Base-by-base conservation (phyloP, 2,888 invertebrate species). In the Hydropsyche betteni region DNA sequence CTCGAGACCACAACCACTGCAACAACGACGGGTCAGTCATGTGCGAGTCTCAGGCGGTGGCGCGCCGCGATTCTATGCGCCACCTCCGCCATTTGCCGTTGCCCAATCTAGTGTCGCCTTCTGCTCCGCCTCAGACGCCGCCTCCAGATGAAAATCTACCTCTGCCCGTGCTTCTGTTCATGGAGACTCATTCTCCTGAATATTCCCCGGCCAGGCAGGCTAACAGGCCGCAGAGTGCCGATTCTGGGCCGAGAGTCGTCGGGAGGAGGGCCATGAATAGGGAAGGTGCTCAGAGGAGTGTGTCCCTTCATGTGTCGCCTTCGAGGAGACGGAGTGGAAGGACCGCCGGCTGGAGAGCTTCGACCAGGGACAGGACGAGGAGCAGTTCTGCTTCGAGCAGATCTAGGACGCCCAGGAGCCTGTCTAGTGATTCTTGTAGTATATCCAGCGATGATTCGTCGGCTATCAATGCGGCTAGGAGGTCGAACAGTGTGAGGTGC, bases 11-110 rank as follows among this genome's bases (percentile, higher is more conserved):
- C 64, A 64, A 10, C 64, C 6, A 36, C 64, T 2, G 34, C 64
- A 64, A 34, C 64, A 64, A 34, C 75, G 34, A 53, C 68, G 34
- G 53, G 55, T 36, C 69, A 51, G 74, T 34, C 75, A 74, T 74
- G 53, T 74, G 77, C 69, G 76, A 74, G 50, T 75, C 79, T 14
- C 12, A 36, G 44, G 53, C 70, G 44, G 72, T 36, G 36, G 38
- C 61, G 58, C 55, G 72, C 36, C 77, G 79, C 69, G 76, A 74
- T 33, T 79, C 79, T n/a, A 79, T 79, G 79, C 72, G 79, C 16
- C 75, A 71, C 64, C 68, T 75, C 44, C 69, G 75, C 38, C 79
- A 77, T 6, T 69, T 79, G 74, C 61, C 58, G 12, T 44, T 75
- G 34, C 77, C 79, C 12, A 52, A 3, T 4, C 6, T 50, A 7